These are phyloP conservation scores for Neoascia interrupta DNA, from an alignment of 2,888 invertebrate species.

Conservation along the genomic window DNA sequence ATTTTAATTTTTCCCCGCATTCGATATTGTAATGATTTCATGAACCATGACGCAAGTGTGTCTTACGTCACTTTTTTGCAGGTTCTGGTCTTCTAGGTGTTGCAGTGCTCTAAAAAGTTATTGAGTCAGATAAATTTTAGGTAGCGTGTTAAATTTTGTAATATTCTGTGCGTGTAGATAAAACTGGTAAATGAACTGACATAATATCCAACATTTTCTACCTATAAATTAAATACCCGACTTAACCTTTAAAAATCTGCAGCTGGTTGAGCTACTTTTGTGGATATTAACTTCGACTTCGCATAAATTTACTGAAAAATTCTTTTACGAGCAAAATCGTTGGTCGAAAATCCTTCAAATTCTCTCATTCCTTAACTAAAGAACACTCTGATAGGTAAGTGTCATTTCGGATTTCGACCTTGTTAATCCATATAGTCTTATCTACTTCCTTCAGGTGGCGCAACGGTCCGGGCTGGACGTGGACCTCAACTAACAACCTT, in stretches of 20 bases:
- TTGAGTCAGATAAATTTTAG: slow-evolving; percentile 27
- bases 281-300: too few relatives aligned
- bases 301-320: too few relatives aligned
- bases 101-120: slow-evolving; percentile 40
- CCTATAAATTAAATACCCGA: neutral
- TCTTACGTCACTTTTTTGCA: slow-evolving; percentile 48
- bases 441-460: too few relatives aligned
- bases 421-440: too few relatives aligned
- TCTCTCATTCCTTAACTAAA: too few relatives aligned
- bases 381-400: too few relatives aligned
- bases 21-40: slow-evolving; percentile 50
- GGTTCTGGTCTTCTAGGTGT: neutral
- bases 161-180: neutral
- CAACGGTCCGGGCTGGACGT: too few relatives aligned
- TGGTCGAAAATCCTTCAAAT: too few relatives aligned
- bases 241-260: neutral
- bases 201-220: neutral
- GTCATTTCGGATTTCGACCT: too few relatives aligned
- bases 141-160: slow-evolving; percentile 18
- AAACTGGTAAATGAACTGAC: neutral
- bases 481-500: too few relatives aligned
- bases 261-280: too few relatives aligned
- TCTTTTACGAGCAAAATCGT: too few relatives aligned
- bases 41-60: slow-evolving; percentile 60
- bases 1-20: slow-evolving; percentile 12